Conservation (phyloP, 23 tunicate species). For the Trididemnum miniatum region DNA sequence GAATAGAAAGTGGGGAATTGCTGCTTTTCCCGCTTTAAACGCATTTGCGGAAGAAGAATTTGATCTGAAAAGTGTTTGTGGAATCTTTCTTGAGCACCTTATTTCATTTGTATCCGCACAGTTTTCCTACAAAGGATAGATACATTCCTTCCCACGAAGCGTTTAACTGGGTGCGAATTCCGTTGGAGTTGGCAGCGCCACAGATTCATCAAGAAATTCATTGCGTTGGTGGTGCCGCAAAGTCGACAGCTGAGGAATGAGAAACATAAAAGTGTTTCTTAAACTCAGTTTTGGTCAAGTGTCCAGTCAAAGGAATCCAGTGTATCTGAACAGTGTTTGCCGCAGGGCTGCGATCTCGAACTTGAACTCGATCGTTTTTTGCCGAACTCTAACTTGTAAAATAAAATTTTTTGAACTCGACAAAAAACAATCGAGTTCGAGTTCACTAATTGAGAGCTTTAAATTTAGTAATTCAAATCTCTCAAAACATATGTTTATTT, state of each 20-base stretch:
- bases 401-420: too few species aligned
- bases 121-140: too few species aligned
- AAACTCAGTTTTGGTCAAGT: slow-evolving; percentile 36
- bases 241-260: slow-evolving; percentile 44
- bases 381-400: too few species aligned
- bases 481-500: too few species aligned
- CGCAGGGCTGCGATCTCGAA: too few species aligned
- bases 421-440: too few species aligned
- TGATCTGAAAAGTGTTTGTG: slow-evolving; percentile 14
- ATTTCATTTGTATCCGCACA: slow-evolving; percentile 27
- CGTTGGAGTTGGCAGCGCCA: slow-evolving; percentile 31
- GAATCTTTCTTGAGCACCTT: slow-evolving; percentile 49
- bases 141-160: slow-evolving; percentile 41
- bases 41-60: slow-evolving; percentile 15
- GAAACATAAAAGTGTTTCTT: slow-evolving; percentile 26
- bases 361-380: too few species aligned
- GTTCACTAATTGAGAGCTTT: too few species aligned
- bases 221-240: slow-evolving; percentile 46
- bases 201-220: slow-evolving; percentile 32
- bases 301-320: slow-evolving; percentile 27
- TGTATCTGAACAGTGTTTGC: slow-evolving; percentile 37
- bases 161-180: slow-evolving; percentile 38
- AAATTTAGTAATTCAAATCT: too few species aligned
- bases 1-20: too few species aligned
- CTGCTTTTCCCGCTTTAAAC: slow-evolving; percentile 35